These are phyloP conservation scores for Perithous albicinctus DNA, from an alignment of 2,888 invertebrate genomes.

Conservation along the genomic window DNA sequence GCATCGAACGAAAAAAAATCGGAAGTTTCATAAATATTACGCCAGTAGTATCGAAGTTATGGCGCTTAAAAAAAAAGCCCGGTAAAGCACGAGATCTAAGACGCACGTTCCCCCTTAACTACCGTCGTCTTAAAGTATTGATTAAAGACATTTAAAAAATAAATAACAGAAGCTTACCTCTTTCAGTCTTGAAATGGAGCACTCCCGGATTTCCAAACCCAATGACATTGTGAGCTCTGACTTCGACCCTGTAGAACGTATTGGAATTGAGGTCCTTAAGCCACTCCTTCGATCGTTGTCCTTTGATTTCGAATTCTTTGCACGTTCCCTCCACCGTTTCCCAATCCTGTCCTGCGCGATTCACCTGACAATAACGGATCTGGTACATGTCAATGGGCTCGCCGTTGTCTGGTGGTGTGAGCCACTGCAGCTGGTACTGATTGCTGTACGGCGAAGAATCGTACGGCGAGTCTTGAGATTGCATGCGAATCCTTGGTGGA, in stretches of 20 bases:
- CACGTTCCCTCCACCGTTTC: constrained; percentile 86
- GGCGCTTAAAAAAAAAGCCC: not conserved
- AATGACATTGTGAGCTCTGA: constrained; percentile 94
- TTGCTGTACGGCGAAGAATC: constrained; percentile 89
- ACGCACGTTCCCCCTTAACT: not conserved
- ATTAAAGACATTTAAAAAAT: not conserved
- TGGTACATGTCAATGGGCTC: constrained; percentile 94
- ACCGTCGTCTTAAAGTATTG: not conserved
- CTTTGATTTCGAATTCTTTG: constrained; percentile 87
- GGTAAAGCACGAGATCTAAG: constrained; percentile 6
- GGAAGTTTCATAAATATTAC: not conserved
- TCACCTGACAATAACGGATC: constrained; percentile 91
- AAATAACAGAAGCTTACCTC: constrained; percentile 90
- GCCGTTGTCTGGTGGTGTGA: constrained; percentile 94
- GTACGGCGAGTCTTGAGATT: constrained; percentile 79
- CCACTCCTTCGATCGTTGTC: constrained; percentile 88
- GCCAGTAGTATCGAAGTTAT: not conserved
- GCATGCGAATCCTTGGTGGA: constrained; percentile 88
- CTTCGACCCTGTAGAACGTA: constrained; percentile 93
- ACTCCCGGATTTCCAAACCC: constrained; percentile 93
- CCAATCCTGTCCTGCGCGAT: constrained; percentile 89
- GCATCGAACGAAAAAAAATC: not conserved
- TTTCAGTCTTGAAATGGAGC: constrained; percentile 93
- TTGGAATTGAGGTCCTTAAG: constrained; percentile 90
- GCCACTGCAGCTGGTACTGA: constrained; percentile 93